Percentiles rank a stretch among this genome's conserved stretches.
phyloP scores from a whole-genome alignment of 1,140 invertebrate species.

The Melitaea cinxia region DNA sequence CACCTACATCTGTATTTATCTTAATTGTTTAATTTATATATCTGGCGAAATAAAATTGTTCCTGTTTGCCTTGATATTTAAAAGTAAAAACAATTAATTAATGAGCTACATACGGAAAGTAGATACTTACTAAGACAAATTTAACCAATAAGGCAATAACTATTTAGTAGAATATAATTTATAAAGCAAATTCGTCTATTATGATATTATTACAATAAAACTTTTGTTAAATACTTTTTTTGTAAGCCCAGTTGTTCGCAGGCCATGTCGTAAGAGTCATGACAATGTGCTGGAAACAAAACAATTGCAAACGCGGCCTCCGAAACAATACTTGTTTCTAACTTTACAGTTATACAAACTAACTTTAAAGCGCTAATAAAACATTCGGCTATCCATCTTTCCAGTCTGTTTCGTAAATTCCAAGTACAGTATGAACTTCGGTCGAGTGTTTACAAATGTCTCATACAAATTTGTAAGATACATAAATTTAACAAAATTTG shows the following conservation, averaged over 20 bases:
- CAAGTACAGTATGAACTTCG: neutral
- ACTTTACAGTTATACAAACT: constrained; percentile 42
- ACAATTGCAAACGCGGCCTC: constrained; percentile 57
- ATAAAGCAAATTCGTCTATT: too few relatives aligned
- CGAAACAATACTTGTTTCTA: constrained; percentile 57
- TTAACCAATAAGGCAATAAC: too few relatives aligned
- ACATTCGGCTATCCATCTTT: constrained; percentile 32
- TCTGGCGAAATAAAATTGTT: neutral
- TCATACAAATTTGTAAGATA: neutral
- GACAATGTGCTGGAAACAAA: constrained; percentile 53
- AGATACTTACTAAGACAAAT: neutral
- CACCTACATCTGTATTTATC: neutral
- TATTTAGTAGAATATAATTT: too few relatives aligned
- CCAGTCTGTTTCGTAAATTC: constrained; percentile 18
- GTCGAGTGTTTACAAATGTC: neutral
- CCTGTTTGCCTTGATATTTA: constrained; percentile 8
- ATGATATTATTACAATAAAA: neutral
- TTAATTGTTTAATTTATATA: neutral
- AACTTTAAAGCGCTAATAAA: constrained; percentile 32
- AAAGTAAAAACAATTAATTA: neutral
- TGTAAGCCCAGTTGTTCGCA: constrained; percentile 60
- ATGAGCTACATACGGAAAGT: neutral
- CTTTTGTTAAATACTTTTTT: constrained; percentile 37
- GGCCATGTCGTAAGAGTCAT: constrained; percentile 49
- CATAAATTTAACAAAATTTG: neutral